These are phyloP conservation scores for Drosophila repletoides DNA, from an alignment of 1,140 invertebrate genomes.

Conservation along the genomic window DNA sequence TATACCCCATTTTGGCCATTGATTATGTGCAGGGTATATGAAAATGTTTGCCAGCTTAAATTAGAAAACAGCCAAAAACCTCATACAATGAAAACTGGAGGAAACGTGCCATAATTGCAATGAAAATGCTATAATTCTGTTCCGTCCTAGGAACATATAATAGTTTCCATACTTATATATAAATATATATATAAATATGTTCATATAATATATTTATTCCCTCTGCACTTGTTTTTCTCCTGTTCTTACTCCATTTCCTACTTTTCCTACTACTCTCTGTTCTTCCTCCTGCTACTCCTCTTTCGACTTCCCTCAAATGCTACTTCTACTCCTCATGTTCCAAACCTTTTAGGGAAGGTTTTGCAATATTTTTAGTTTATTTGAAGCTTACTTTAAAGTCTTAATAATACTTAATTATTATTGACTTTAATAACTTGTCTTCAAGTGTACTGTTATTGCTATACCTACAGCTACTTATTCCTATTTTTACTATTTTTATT, in stretches of 20 bases:
- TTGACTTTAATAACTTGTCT: too few species aligned
- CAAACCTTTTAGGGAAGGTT: too few species aligned
- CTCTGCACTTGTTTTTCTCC: not conserved
- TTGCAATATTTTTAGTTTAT: too few species aligned
- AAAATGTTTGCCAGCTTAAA: conserved; percentile 1
- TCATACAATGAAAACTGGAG: not conserved
- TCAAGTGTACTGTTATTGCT: too few species aligned
- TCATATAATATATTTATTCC: not conserved
- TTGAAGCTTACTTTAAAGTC: too few species aligned
- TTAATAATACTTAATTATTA: too few species aligned
- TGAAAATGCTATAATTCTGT: conserved; percentile 1
- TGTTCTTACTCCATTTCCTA: not conserved
- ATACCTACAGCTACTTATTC: too few species aligned
- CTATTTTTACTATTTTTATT: too few species aligned
- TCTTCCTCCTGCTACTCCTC: not conserved
- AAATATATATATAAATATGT: not conserved
- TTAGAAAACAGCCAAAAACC: conserved; percentile 13
- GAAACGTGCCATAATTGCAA: conserved; percentile 24
- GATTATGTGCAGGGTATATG: not conserved
- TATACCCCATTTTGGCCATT: not conserved
- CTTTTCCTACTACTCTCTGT: too few species aligned
- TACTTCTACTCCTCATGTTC: not conserved
- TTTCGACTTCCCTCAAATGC: too few species aligned
- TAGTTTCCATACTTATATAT: not conserved
- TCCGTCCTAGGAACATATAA: too few species aligned